A percentile compares a stretch with the other conserved stretches of the same genome.
Conservation (phyloP, 1,140 invertebrate genomes). For the Pemphigus obesinymphae region DNA sequence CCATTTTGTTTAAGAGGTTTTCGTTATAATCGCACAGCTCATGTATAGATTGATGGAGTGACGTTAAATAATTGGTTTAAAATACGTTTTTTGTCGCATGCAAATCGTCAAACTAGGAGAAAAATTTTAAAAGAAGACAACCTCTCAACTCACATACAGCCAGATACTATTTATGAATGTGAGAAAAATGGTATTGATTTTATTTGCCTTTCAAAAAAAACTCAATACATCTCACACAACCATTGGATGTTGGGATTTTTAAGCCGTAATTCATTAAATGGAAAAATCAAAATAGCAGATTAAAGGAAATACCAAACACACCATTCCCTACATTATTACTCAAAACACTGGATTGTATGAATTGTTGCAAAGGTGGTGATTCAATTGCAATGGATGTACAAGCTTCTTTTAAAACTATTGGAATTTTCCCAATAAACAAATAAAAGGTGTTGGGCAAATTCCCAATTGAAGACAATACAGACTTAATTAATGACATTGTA, state of each 20-base stretch:
- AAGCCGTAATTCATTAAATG: conserved; percentile 45
- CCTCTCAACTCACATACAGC: not conserved
- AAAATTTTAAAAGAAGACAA: not conserved
- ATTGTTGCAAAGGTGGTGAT: not conserved
- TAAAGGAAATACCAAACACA: not conserved
- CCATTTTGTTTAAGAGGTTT: not conserved
- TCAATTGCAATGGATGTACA: not conserved
- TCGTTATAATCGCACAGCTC: not conserved
- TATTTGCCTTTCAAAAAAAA: conserved; percentile 51
- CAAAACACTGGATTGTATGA: not conserved
- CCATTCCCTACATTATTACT: not conserved
- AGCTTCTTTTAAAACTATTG: conserved; percentile 6
- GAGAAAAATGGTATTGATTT: conserved; percentile 50
- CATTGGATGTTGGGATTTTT: conserved; percentile 51
- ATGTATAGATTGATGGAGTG: not conserved
- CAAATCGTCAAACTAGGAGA: not conserved
- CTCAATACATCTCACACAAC: conserved; percentile 52
- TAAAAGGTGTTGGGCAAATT: not conserved
- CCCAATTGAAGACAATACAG: not conserved
- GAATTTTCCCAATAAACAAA: conserved; percentile 5
- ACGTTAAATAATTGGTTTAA: not conserved
- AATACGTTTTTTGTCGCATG: not conserved
- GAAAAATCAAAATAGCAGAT: conserved; percentile 42
- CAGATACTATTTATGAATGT: not conserved
- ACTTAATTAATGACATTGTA: not conserved